These are phyloP conservation scores for Altica lythri DNA, from an alignment of 2,888 invertebrate species.

Conservation along the genomic window DNA sequence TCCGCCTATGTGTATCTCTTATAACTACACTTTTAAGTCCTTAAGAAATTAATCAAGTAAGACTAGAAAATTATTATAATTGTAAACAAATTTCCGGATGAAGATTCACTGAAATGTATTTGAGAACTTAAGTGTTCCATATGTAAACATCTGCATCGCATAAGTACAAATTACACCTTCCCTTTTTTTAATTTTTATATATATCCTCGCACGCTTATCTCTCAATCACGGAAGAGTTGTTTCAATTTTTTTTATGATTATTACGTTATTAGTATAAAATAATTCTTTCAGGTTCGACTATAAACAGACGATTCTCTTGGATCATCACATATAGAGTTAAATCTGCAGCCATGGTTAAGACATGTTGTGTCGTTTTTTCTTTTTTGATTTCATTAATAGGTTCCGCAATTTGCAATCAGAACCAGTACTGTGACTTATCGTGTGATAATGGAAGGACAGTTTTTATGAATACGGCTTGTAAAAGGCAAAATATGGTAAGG, in stretches of 20 bases:
- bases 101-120: too few relatives aligned
- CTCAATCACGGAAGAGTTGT: conserved; percentile 10
- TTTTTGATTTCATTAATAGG: too few relatives aligned
- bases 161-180: conserved; percentile 2
- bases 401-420: too few relatives aligned
- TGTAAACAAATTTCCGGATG: too few relatives aligned
- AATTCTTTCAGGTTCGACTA: conserved; percentile 8
- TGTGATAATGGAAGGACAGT: background rate
- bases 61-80: too few relatives aligned
- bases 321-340: background rate
- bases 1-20: too few relatives aligned
- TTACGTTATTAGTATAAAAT: conserved; percentile 8
- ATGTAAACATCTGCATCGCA: too few relatives aligned
- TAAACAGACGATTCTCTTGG: background rate
- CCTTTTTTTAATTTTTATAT: conserved; percentile 1
- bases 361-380: background rate
- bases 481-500: conserved; percentile 3
- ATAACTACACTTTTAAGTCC: too few relatives aligned
- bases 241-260: conserved; percentile 4
- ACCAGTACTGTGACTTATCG: conserved; percentile 3
- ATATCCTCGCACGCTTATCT: conserved; percentile 4
- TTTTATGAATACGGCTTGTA: background rate
- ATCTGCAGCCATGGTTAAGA: background rate
- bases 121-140: too few relatives aligned
- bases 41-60: too few relatives aligned